Percentiles rank a stretch among this genome's conserved stretches.
phyloP scores from a whole-genome alignment of 2,888 invertebrate genomes.

The Pristionchus exspectatus region DNA sequence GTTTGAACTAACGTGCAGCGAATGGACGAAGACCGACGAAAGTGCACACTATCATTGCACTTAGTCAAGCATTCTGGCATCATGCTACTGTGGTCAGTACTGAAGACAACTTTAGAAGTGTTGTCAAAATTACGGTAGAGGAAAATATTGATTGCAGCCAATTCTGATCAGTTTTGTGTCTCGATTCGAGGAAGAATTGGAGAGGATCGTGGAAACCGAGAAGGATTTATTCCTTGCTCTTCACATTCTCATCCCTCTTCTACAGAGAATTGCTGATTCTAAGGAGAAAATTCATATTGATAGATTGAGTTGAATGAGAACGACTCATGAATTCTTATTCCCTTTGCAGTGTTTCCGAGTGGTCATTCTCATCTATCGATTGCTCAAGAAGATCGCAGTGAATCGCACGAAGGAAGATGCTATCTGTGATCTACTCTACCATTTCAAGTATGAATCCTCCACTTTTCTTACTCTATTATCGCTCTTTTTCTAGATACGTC shows the following conservation, averaged over 20 bases:
- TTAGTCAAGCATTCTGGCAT: conserved; percentile 54
- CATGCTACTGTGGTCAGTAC: conserved; percentile 48
- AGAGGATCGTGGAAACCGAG: conserved; percentile 42
- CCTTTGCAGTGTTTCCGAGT: conserved; percentile 53
- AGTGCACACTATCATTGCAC: conserved; percentile 17
- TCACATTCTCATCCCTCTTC: conserved; percentile 50
- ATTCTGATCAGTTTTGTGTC: conserved; percentile 40
- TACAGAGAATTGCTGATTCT: conserved; percentile 53
- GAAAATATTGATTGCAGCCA: conserved; percentile 33
- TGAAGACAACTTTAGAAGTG: not conserved
- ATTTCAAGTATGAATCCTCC: conserved; percentile 37
- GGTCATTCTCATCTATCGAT: conserved; percentile 46
- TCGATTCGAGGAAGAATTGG: conserved; percentile 40
- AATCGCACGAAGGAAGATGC: conserved; percentile 35
- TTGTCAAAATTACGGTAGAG: too few relatives aligned
- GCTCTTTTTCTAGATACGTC: conserved; percentile 34
- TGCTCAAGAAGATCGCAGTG: conserved; percentile 25
- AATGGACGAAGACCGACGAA: not conserved
- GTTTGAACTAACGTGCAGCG: too few relatives aligned
- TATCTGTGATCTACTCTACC: conserved; percentile 55
- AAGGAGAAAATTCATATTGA: conserved; percentile 53
- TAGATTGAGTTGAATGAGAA: conserved; percentile 3
- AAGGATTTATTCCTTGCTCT: conserved; percentile 53
- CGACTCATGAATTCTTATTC: not conserved
- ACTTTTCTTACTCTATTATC: not conserved